Conservation (phyloP, 1,140 invertebrate species). For the Drosophila ohnishii region DNA sequence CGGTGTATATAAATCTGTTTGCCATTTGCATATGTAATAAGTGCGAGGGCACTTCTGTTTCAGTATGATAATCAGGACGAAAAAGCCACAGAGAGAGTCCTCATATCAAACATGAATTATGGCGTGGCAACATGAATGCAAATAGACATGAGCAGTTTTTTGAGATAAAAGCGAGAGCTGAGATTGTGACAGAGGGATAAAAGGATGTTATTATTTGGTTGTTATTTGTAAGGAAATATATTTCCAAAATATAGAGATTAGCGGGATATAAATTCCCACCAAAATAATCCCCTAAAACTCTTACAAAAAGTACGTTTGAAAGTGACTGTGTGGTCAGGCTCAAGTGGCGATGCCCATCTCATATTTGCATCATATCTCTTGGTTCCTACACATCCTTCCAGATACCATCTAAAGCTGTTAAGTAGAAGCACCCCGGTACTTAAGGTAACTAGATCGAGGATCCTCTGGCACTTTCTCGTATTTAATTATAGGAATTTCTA, state of each 20-base stretch:
- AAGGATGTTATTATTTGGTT: neutral
- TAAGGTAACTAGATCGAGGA: slow-evolving; percentile 51
- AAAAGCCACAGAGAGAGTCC: slow-evolving; percentile 15
- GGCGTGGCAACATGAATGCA: slow-evolving; percentile 42
- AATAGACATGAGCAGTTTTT: slow-evolving; percentile 23
- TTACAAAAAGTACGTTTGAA: neutral
- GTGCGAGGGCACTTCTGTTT: slow-evolving; percentile 47
- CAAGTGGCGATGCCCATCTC: slow-evolving; percentile 11
- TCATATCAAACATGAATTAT: slow-evolving; percentile 50
- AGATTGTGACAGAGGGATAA: neutral
- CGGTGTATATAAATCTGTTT: slow-evolving; percentile 66
- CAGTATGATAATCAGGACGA: slow-evolving; percentile 64
- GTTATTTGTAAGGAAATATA: neutral
- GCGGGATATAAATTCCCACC: neutral
- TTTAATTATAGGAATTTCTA: slow-evolving; percentile 49
- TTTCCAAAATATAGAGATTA: neutral
- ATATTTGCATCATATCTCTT: slow-evolving; percentile 47
- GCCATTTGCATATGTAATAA: slow-evolving; percentile 77
- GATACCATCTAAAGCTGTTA: slow-evolving; percentile 18
- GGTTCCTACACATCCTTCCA: slow-evolving; percentile 15
- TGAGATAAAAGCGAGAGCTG: neutral
- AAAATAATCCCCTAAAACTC: neutral
- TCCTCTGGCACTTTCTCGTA: slow-evolving; percentile 28
- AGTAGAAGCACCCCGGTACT: slow-evolving; percentile 12
- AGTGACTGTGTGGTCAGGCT: slow-evolving; percentile 32